A percentile compares a stretch with the other conserved stretches of the same genome.
Conservation (phyloP, 2,888 invertebrate genomes). For the Pollenia amentaria region DNA sequence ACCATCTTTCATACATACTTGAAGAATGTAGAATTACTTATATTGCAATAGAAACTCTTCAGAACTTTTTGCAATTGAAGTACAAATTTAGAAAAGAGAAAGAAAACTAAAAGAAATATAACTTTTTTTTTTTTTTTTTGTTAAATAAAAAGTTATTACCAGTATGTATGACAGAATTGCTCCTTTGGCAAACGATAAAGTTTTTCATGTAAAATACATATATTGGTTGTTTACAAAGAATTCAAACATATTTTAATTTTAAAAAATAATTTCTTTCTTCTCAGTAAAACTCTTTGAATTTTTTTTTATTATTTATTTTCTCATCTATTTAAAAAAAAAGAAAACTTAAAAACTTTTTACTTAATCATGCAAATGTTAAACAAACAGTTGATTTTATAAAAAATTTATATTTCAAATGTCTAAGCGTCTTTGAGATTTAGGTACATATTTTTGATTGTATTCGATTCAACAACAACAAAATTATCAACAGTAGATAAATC, state of each 20-base stretch:
- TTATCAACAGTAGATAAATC: neutral
- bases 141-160: slow-evolving; percentile 24
- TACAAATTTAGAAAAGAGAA: slow-evolving; percentile 19
- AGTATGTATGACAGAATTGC: slow-evolving; percentile 1
- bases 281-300: neutral
- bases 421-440: neutral
- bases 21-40: neutral
- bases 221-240: slow-evolving; percentile 29
- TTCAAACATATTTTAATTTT: slow-evolving; percentile 34
- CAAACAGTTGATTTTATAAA: neutral
- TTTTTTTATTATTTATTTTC: too few relatives aligned
- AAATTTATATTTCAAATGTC: too few relatives aligned
- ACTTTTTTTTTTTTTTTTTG: neutral
- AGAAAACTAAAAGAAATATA: neutral
- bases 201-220: slow-evolving; percentile 4
- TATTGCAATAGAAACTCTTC: neutral
- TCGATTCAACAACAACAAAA: neutral
- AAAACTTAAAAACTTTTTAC: neutral
- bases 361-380: slow-evolving; percentile 22
- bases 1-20: neutral
- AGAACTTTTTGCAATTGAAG: slow-evolving; percentile 25
- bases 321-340: neutral
- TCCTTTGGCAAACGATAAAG: slow-evolving; percentile 30
- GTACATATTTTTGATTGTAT: neutral
- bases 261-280: neutral